A percentile compares a stretch with the other conserved stretches of the same genome.
phyloP scores from a whole-genome alignment of 2,888 invertebrate species.

The Stratiomys singularior region DNA sequence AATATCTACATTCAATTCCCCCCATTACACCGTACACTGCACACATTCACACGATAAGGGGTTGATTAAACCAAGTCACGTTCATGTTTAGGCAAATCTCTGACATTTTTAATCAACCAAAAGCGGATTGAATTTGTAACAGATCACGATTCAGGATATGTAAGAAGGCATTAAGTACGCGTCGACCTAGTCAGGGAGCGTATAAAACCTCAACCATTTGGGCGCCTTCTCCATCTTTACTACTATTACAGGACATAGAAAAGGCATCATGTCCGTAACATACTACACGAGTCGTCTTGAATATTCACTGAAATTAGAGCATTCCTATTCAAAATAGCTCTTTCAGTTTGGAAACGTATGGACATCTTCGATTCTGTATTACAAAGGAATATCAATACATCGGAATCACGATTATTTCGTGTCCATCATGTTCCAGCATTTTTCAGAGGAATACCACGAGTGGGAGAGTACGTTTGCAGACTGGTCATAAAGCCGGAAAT shows the following conservation, averaged over 20 bases:
- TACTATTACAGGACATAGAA: slow-evolving; percentile 33
- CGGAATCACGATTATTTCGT: slow-evolving; percentile 25
- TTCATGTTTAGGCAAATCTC: slow-evolving; percentile 46
- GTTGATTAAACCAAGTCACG: slow-evolving; percentile 50
- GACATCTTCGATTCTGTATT: not conserved
- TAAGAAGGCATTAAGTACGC: slow-evolving; percentile 35
- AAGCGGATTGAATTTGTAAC: slow-evolving; percentile 46
- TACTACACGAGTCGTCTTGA: slow-evolving; percentile 33
- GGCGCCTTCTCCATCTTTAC: slow-evolving; percentile 37
- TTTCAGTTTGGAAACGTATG: slow-evolving; percentile 32
- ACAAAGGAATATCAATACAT: slow-evolving; percentile 24
- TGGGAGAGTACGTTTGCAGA: not conserved
- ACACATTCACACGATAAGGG: slow-evolving; percentile 37
- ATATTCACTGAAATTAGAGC: slow-evolving; percentile 48
- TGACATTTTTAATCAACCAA: slow-evolving; percentile 51
- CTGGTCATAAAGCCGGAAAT: slow-evolving; percentile 50
- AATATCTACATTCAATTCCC: not conserved
- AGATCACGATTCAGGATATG: slow-evolving; percentile 42
- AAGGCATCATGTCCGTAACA: slow-evolving; percentile 25
- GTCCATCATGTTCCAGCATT: slow-evolving; percentile 25
- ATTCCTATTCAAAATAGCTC: slow-evolving; percentile 50
- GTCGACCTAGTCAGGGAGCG: slow-evolving; percentile 4
- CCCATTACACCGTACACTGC: slow-evolving; percentile 8
- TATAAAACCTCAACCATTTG: slow-evolving; percentile 33
- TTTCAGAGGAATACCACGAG: not conserved